These are phyloP conservation scores for Oppia nitens DNA, from an alignment of 1,140 invertebrate species.

Conservation along the genomic window DNA sequence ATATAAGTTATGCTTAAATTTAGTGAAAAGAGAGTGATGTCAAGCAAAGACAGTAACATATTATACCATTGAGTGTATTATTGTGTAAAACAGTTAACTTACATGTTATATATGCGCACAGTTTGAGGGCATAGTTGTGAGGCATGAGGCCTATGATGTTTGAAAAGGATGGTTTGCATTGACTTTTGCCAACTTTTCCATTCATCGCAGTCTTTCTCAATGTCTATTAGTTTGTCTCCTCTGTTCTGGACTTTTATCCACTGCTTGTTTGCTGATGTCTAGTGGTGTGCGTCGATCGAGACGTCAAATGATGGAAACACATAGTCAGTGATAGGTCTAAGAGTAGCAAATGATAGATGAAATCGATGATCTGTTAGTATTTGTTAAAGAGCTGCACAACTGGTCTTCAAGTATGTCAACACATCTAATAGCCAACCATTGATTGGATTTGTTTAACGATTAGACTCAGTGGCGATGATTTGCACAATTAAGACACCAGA, in stretches of 20 bases:
- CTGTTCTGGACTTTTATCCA: too few species aligned
- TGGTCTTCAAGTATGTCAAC: background rate
- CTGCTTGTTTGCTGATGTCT: too few species aligned
- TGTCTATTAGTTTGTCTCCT: too few species aligned
- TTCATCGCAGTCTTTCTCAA: too few species aligned
- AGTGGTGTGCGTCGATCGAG: background rate
- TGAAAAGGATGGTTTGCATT: background rate
- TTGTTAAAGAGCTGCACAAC: background rate
- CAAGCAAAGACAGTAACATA: too few species aligned
- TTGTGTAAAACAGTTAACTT: background rate
- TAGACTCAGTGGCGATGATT: background rate
- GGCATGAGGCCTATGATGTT: too few species aligned
- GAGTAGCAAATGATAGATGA: background rate
- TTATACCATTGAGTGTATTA: too few species aligned
- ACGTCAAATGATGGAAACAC: background rate
- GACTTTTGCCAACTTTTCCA: background rate
- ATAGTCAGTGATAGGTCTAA: background rate
- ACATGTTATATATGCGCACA: slow-evolving; percentile 4
- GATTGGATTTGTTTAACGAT: background rate
- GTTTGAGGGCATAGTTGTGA: background rate
- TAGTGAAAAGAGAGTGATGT: too few species aligned
- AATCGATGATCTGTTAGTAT: background rate
- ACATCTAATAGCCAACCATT: background rate
- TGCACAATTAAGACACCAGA: background rate
- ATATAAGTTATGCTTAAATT: background rate